phyloP scores from a whole-genome alignment of 2,113 vertebrate species.

The Elgaria multicarinata region DNA sequence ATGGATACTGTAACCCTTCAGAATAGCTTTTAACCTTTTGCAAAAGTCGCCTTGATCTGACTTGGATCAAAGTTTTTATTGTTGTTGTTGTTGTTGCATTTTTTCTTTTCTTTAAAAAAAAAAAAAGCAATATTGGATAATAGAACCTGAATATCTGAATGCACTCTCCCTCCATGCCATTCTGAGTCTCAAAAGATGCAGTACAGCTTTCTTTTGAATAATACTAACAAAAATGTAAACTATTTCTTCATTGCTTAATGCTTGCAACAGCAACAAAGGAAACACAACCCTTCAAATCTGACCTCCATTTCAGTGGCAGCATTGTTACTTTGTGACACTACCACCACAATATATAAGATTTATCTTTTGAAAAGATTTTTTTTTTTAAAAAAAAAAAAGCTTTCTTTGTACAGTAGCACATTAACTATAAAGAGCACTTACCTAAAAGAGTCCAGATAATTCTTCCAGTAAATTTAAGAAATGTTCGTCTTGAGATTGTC shows the following conservation, averaged over 20 bases:
- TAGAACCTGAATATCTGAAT: conserved; percentile 72
- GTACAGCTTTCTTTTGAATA: conserved; percentile 70
- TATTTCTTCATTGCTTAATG: conserved; percentile 64
- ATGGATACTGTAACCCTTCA: conserved; percentile 83
- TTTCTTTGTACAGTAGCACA: conserved; percentile 77
- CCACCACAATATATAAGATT: conserved; percentile 71
- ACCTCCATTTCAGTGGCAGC: conserved; percentile 76
- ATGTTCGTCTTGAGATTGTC: conserved; percentile 77
- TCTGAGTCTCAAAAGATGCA: conserved; percentile 42
- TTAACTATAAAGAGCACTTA: conserved; percentile 82
- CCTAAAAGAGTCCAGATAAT: conserved; percentile 81
- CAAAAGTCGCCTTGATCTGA: conserved; percentile 84
- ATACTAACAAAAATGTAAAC: conserved; percentile 67
- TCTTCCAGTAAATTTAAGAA: conserved; percentile 82
- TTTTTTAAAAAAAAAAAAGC: conserved; percentile 59
- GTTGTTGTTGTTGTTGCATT: conserved; percentile 64
- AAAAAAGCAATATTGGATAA: conserved; percentile 78
- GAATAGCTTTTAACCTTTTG: conserved; percentile 88
- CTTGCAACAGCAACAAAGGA: conserved; percentile 46
- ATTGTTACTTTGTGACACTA: conserved; percentile 67
- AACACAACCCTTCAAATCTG: conserved; percentile 78
- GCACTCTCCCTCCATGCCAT: conserved; percentile 42
- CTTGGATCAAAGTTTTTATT: conserved; percentile 78
- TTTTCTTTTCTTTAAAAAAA: conserved; percentile 31
- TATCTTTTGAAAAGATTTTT: conserved; percentile 75